Evolutionary conservation across 2,113 vertebrate genomes (phyloP), one percentile per base, ranked within the genome.

Genomic region (Phodopus roborovskii): DNA sequence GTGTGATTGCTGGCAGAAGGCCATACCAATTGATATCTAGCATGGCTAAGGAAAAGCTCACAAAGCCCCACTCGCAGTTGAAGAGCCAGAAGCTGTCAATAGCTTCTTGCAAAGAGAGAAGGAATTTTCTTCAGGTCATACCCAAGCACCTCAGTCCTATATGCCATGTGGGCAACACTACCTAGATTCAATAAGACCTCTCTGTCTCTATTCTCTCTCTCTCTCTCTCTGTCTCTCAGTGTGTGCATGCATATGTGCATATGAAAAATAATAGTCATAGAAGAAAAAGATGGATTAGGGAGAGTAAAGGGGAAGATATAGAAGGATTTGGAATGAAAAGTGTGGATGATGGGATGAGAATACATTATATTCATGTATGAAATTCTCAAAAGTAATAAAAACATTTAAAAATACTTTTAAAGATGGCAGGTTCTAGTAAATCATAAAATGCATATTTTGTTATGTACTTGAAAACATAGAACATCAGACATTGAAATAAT

Each of bases 381-480:
- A 75, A 75, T 5, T 24, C 39, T 74, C 73, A 75, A 26, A 75
- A 28, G 7, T 13, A 71, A 71, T 6, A 48, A 45, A 75, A 9
- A 73, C 70, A 73, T 73, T n/a, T 73, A 24, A 73, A 71, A 73
- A 73, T 39, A 39, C 7, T 24, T 74, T 11, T 5, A 74, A 42
- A 74, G 71, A 39, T 39, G 30, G 1, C 26, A 56, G 78, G 8
- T 94, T 88, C 50, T 94, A 87, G 20, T 17, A 66, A 94, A 71
- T 94, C 42, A 64, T 7, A 88, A 42, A 58, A n/a, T 58, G 39
- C 33, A 36, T 91, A 66, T 66, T 33, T 88, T 22, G 12, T 85
- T 88, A 56, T 56, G 36, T 53, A 56, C 48, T 86, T 88, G 48
- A 70, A 94, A 94, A 28, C 28, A 93, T 84, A 91, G 33, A 39